phyloP scores from a whole-genome alignment of 1,140 invertebrate genomes.

The Eumeta japonica region DNA sequence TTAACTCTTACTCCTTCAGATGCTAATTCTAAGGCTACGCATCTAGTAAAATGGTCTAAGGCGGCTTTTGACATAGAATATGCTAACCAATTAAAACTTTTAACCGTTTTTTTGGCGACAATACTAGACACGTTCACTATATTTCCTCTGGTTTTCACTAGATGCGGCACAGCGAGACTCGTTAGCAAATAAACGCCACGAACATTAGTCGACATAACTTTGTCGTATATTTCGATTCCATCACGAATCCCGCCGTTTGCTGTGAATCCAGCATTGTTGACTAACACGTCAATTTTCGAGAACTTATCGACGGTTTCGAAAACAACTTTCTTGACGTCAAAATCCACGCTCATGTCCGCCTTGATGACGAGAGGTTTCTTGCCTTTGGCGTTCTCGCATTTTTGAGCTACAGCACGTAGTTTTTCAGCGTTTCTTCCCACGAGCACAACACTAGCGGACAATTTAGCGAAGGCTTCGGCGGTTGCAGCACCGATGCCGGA shows the following conservation, averaged over 20 bases:
- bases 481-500: slow-evolving; percentile 36
- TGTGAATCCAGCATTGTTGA: slow-evolving; percentile 68
- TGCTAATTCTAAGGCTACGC: slow-evolving; percentile 66
- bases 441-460: slow-evolving; percentile 24
- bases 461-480: slow-evolving; percentile 27
- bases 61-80: slow-evolving; percentile 82
- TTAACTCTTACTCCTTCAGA: slow-evolving; percentile 73
- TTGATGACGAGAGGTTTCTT: slow-evolving; percentile 49
- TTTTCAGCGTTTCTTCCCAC: slow-evolving; percentile 32
- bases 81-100: no score
- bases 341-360: slow-evolving; percentile 65
- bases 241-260: neutral
- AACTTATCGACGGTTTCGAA: slow-evolving; percentile 59
- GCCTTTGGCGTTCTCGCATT: slow-evolving; percentile 55
- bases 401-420: slow-evolving; percentile 46
- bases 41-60: slow-evolving; percentile 77
- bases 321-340: slow-evolving; percentile 60
- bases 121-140: slow-evolving; percentile 77
- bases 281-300: slow-evolving; percentile 60
- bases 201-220: slow-evolving; percentile 67
- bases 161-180: slow-evolving; percentile 67
- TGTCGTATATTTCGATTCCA: slow-evolving; percentile 60
- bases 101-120: slow-evolving; percentile 36
- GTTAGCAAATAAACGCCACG: slow-evolving; percentile 68
- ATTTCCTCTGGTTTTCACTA: slow-evolving; percentile 65